These are phyloP conservation scores for Crypturellus tataupa DNA, from an alignment of 2,797 vertebrate species.

Conservation along the genomic window DNA sequence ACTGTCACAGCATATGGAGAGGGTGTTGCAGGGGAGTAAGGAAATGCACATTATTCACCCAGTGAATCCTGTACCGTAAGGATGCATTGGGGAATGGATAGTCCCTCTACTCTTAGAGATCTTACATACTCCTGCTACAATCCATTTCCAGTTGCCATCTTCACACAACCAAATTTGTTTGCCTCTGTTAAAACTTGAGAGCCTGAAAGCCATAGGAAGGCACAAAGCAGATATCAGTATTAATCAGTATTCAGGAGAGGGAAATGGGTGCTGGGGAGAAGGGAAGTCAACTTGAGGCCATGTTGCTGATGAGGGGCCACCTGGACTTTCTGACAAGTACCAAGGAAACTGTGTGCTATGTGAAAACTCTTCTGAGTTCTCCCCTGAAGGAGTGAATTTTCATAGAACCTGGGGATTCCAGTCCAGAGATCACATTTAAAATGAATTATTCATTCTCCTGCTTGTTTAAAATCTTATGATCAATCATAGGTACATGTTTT, in stretches of 20 bases:
- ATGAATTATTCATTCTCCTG: constrained; percentile 38
- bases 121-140: neutral
- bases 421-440: constrained; percentile 20
- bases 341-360: constrained; percentile 31
- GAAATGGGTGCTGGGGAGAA: constrained; percentile 16
- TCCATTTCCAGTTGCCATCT: neutral
- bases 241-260: constrained; percentile 55
- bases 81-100: neutral
- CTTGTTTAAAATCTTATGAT: constrained; percentile 53
- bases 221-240: neutral
- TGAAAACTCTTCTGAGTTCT: constrained; percentile 46
- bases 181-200: neutral
- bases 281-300: constrained; percentile 44
- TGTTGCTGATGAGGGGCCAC: constrained; percentile 57
- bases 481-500: neutral
- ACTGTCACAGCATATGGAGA: neutral
- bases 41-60: neutral
- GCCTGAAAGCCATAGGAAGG: neutral
- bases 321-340: constrained; percentile 61
- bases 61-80: neutral
- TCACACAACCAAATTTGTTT: neutral
- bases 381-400: constrained; percentile 32
- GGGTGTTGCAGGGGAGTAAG: neutral
- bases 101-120: neutral
- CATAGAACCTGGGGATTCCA: neutral